Evolutionary conservation across 2,888 invertebrate genomes (phyloP).

Genomic region (Chymomyza amoena): DNA sequence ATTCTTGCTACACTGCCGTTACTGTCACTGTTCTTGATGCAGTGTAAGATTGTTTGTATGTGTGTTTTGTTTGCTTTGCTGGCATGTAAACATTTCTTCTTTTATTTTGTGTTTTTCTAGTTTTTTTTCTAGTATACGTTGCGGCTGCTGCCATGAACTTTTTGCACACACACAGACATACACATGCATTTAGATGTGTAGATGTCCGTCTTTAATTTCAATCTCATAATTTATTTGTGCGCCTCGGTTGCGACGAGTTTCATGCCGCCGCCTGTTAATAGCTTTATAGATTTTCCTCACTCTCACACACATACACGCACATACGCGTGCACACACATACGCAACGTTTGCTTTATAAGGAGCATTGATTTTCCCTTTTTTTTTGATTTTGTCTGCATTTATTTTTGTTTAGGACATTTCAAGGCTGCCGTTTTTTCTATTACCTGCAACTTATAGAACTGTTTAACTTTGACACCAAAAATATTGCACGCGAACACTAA

Average conservation of each 20-base stretch:
- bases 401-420: constrained; percentile 50
- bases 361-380: constrained; percentile 61
- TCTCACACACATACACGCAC: constrained; percentile 8
- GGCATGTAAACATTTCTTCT: neutral
- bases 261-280: constrained; percentile 17
- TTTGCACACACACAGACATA: constrained; percentile 1
- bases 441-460: constrained; percentile 51
- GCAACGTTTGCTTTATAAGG: constrained; percentile 31
- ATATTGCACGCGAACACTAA: constrained; percentile 59
- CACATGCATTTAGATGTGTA: constrained; percentile 2
- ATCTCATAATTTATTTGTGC: constrained; percentile 56
- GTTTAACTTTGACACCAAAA: constrained; percentile 52
- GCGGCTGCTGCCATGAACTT: neutral
- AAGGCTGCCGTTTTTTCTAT: constrained; percentile 38
- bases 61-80: neutral
- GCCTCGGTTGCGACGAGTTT: constrained; percentile 47
- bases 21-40: neutral
- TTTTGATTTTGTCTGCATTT: constrained; percentile 33
- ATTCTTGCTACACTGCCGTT: neutral
- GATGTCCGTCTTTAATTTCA: constrained; percentile 46
- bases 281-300: constrained; percentile 59
- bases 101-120: too few relatives aligned
- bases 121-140: too few relatives aligned
- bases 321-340: constrained; percentile 7
- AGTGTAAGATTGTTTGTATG: neutral